Base-by-base conservation (phyloP, 1,140 invertebrate genomes). In the Cryptotermes secundus region DNA sequence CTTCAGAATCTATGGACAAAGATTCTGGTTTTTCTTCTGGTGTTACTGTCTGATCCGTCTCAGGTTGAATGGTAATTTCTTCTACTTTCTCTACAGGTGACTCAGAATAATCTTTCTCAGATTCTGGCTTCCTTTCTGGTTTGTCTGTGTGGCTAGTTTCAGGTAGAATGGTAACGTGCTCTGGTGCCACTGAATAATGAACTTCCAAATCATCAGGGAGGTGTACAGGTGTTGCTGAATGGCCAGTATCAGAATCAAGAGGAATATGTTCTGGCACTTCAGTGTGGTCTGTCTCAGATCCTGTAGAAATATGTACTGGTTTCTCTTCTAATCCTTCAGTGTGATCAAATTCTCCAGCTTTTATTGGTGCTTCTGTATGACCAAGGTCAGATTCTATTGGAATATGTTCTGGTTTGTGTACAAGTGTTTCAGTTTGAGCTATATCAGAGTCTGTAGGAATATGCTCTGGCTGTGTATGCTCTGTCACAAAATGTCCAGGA, bases 31-130 rank as follows among this genome's bases (percentile, higher is more conserved):
- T 38, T 45, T 59, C 49, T 83, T 85, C 85, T 35, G 83, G 83
- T 81, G 85, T 85, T 81, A 59, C 72, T 84, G 83, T n/a, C 85
- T 86, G 82, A 79, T 81, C 84, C 81, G 84, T 79, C 31, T 81
- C 81, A 34, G 53, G 16, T 80, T 83, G 9, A 19, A 31, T 34
- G 10, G 42, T 79, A 35, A 72, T 83, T 3, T 59, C 31, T 16
- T 86, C 84, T 49, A 10, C 22, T 35, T 34, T 49, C 36, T 19
- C 31, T 31, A 24, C 36, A 24, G 26, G 80, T 35, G 80, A 12
- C 42, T 42, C 80, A 59, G 82, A 36, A 7, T 49, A 16, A 83
- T 83, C 83, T 34, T 14, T 35, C 36, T 83, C 83, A 45, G 34
- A 4, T 72, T 84, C 72, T 34, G 80, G 53, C 6, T 3, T 59